phyloP scores from a whole-genome alignment of 2,888 invertebrate genomes.

The Ophion slaviceki region DNA sequence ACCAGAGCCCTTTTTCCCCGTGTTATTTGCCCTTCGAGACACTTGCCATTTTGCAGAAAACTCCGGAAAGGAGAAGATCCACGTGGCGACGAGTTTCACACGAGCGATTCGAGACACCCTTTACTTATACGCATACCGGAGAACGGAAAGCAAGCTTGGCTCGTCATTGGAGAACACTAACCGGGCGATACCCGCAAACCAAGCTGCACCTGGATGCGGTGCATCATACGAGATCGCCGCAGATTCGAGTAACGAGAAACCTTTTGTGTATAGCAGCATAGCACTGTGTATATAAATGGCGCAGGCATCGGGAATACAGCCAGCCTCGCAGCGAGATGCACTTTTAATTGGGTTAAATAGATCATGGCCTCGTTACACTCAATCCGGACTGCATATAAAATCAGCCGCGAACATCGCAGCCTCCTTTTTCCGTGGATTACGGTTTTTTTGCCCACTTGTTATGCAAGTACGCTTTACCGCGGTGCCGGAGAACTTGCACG shows the following conservation, averaged over 20 bases:
- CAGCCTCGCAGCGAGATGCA: constrained; percentile 56
- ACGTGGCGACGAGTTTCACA: not conserved
- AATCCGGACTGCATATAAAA: constrained; percentile 6
- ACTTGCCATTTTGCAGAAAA: not conserved
- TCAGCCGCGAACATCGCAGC: not conserved
- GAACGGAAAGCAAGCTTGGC: constrained; percentile 44
- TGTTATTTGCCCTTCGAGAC: not conserved
- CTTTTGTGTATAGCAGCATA: constrained; percentile 36
- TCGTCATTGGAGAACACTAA: constrained; percentile 55
- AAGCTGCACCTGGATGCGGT: constrained; percentile 42
- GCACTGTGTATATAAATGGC: not conserved
- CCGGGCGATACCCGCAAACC: constrained; percentile 26
- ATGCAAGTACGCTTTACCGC: not conserved
- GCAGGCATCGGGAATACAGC: constrained; percentile 25
- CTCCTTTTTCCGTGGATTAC: not conserved
- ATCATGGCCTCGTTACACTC: constrained; percentile 53
- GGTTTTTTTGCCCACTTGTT: not conserved
- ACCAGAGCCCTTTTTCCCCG: not conserved
- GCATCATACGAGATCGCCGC: constrained; percentile 42
- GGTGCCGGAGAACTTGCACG: not conserved
- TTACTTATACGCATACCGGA: constrained; percentile 8
- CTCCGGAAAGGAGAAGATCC: not conserved
- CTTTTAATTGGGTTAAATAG: constrained; percentile 66
- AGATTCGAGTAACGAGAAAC: constrained; percentile 62
- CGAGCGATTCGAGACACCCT: not conserved